Conservation (phyloP, 2,797 vertebrate genomes). For the Enteromius fasciolatus region DNA sequence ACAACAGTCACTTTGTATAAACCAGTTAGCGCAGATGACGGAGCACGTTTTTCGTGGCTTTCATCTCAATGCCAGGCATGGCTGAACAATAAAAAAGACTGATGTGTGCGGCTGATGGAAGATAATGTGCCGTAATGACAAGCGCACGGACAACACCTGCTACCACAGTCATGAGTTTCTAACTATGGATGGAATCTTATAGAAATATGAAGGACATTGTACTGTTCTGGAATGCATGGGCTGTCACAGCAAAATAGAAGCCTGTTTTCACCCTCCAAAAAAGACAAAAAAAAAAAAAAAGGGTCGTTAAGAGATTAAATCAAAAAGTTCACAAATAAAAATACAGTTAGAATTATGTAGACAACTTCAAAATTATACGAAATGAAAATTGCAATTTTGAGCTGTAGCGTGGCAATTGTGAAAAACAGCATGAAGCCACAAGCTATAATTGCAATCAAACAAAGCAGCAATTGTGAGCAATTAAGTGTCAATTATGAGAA, state of each 20-base stretch:
- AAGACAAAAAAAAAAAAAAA: neutral
- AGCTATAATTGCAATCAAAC: neutral
- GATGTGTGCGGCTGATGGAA: constrained; percentile 34
- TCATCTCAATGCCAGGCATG: constrained; percentile 49
- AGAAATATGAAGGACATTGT: constrained; percentile 32
- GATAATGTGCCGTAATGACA: constrained; percentile 49
- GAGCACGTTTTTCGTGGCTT: constrained; percentile 35
- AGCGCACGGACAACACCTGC: constrained; percentile 38
- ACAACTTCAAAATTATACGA: neutral
- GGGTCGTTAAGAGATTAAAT: neutral
- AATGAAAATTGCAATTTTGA: neutral
- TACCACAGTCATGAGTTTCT: constrained; percentile 25
- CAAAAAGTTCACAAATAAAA: neutral
- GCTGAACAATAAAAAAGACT: constrained; percentile 50
- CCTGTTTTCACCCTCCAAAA: neutral
- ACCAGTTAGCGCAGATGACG: constrained; percentile 36
- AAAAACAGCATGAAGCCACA: neutral
- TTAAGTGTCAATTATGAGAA: neutral
- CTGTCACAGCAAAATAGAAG: neutral
- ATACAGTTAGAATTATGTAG: neutral
- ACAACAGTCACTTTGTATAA: constrained; percentile 34
- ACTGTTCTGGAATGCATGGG: neutral
- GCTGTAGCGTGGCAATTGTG: neutral
- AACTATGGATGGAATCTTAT: constrained; percentile 33
- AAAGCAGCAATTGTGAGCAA: neutral